Evolutionary conservation across 2,888 invertebrate genomes (phyloP), one percentile per base, ranked within the genome.

Genomic region (Xanthia icteritia): DNA sequence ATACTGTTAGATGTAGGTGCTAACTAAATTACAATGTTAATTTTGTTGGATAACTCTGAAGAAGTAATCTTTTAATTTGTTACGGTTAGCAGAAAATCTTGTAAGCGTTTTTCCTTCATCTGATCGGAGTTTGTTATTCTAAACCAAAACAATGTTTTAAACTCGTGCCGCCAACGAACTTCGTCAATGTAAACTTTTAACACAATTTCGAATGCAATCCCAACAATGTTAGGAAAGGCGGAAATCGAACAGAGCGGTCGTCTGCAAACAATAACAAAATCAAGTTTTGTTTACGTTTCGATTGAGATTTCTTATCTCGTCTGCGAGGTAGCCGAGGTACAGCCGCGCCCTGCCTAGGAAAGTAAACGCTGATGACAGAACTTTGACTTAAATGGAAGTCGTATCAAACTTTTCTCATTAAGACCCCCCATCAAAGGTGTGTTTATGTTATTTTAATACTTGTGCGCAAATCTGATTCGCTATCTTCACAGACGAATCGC

Each of bases 401-500:
- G 94, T 92, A 95, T 95, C 93, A 93, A 96, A 96, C 94, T 96
- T 96, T 96, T 96, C 96, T 96, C 96, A 96, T 96, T 96, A 96
- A 96, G 94, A 93, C 91, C 94, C 94, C 92, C 93, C 94, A 93
- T 95, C 94, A 95, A 95, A 96, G 95, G 95, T 96, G 93, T 95
- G 94, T 95, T 96, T 96, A 95, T 94, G 93, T 95, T 95, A 95
- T 96, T 96, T 96, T 94, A 94, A 95, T 94, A 93, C 93, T 94
- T 93, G 91, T 91, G 91, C 90, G 90, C 91, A 94, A 94, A 94
- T 93, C 92, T 92, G 91, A 93, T 92, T 94, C 91, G 84, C 84
- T 88, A 85, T 81, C 81, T 77, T 83, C 82, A 82, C 79, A 82
- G 84, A 84, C 79, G 81, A 86, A 66, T 77, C 73, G 64, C 77